Evolutionary conservation across 2,888 invertebrate genomes (phyloP).

Genomic region (Graphium colonna): DNA sequence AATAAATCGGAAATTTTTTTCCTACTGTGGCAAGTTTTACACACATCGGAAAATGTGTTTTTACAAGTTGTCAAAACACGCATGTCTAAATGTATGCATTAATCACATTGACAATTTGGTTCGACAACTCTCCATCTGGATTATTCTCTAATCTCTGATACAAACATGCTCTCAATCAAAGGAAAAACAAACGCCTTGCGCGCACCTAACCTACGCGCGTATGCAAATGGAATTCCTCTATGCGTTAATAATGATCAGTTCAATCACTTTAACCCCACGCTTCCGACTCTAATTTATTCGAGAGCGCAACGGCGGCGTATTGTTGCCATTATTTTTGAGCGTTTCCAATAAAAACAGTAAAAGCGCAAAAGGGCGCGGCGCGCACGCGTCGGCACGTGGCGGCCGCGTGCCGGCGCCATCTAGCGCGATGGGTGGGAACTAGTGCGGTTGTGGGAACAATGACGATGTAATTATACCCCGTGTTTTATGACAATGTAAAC

Average conservation of each 20-base stretch:
- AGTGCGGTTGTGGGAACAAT: slow-evolving; percentile 68
- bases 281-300: slow-evolving; percentile 67
- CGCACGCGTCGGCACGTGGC: slow-evolving; percentile 51
- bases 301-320: slow-evolving; percentile 59
- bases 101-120: too few relatives aligned
- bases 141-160: too few relatives aligned
- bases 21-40: too few relatives aligned
- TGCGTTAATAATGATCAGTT: slow-evolving; percentile 67
- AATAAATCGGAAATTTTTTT: too few relatives aligned
- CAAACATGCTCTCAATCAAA: too few relatives aligned
- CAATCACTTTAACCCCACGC: slow-evolving; percentile 73
- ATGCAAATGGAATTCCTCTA: slow-evolving; percentile 28
- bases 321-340: slow-evolving; percentile 70
- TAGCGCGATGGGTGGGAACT: slow-evolving; percentile 72
- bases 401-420: slow-evolving; percentile 56
- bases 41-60: too few relatives aligned
- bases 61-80: too few relatives aligned
- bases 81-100: too few relatives aligned
- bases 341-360: slow-evolving; percentile 72
- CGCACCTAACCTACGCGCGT: background rate
- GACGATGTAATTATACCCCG: slow-evolving; percentile 42
- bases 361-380: slow-evolving; percentile 50
- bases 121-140: too few relatives aligned
- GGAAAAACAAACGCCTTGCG: background rate
- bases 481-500: slow-evolving; percentile 16